Evolutionary conservation across 2,113 vertebrate genomes (phyloP).

Genomic region (Pseudopipra pipra): DNA sequence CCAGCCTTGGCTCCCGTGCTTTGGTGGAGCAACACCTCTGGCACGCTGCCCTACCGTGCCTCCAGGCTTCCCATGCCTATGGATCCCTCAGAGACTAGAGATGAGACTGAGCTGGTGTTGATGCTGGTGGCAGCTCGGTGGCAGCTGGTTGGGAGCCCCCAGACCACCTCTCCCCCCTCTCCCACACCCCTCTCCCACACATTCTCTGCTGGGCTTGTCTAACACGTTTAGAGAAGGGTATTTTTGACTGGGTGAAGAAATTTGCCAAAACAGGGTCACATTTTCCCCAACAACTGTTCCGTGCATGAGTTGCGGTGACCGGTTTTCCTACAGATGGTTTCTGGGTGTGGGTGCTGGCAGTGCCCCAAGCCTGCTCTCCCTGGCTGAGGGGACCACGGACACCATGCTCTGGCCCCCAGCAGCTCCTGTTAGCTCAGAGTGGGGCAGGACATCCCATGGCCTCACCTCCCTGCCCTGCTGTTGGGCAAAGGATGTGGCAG

Average conservation of each 20-base stretch:
- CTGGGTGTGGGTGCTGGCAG: not conserved
- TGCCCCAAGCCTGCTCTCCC: accelerated
- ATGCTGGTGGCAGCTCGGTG: not conserved
- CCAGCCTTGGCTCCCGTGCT: not conserved
- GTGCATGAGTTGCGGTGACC: accelerated
- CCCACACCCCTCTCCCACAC: not conserved
- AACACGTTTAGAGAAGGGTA: not conserved
- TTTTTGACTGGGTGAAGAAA: not conserved
- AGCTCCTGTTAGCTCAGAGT: accelerated
- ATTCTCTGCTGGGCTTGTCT: not conserved
- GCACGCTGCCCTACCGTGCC: accelerated
- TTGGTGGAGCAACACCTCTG: not conserved
- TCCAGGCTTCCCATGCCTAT: accelerated
- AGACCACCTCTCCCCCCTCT: not conserved
- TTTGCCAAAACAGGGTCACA: not conserved
- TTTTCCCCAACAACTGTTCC: not conserved
- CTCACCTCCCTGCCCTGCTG: not conserved
- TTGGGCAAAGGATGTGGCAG: accelerated
- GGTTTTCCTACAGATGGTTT: not conserved
- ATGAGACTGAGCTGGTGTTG: not conserved
- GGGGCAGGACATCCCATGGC: accelerated
- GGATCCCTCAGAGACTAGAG: not conserved
- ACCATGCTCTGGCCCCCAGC: accelerated
- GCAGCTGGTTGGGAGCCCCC: not conserved
- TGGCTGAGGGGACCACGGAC: accelerated